Percentiles rank a stretch among this genome's conserved stretches.
These are phyloP conservation scores for Colletes collaris DNA, from an alignment of 2,888 invertebrate genomes.

Conservation along the genomic window DNA sequence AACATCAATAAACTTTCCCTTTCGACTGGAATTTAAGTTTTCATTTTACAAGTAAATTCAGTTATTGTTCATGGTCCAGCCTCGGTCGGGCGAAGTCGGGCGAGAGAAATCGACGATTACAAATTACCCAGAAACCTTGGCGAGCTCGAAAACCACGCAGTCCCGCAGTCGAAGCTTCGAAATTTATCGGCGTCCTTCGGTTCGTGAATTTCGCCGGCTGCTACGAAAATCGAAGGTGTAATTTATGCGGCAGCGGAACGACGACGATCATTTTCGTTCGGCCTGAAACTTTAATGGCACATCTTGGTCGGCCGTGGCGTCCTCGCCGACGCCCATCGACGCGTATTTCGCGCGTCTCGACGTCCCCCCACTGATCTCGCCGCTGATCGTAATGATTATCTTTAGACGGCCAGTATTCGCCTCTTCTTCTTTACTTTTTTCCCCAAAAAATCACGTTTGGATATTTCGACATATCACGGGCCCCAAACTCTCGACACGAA, in stretches of 20 bases:
- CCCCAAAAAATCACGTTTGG: no score
- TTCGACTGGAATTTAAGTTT: not conserved
- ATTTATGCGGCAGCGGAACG: conserved; percentile 60
- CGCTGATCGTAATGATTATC: conserved; percentile 13
- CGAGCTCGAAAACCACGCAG: conserved; percentile 34
- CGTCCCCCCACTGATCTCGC: not conserved
- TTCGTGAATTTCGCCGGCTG: conserved; percentile 57
- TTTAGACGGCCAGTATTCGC: not conserved
- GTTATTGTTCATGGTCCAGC: not conserved
- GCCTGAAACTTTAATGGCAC: conserved; percentile 62
- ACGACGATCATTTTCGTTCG: conserved; percentile 63
- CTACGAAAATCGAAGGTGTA: conserved; percentile 68
- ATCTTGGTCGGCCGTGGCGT: not conserved
- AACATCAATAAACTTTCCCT: no score
- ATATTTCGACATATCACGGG: no score
- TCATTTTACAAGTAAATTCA: not conserved
- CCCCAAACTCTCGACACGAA: no score
- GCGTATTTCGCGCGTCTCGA: conserved; percentile 5
- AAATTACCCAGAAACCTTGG: conserved; percentile 11
- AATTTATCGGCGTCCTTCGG: conserved; percentile 64
- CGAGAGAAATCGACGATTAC: conserved; percentile 14
- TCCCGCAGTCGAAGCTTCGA: conserved; percentile 48
- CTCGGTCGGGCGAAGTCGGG: not conserved
- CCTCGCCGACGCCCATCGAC: not conserved
- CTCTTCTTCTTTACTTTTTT: not conserved